Conservation (phyloP, 2,888 invertebrate genomes). For the Malachius bipustulatus region DNA sequence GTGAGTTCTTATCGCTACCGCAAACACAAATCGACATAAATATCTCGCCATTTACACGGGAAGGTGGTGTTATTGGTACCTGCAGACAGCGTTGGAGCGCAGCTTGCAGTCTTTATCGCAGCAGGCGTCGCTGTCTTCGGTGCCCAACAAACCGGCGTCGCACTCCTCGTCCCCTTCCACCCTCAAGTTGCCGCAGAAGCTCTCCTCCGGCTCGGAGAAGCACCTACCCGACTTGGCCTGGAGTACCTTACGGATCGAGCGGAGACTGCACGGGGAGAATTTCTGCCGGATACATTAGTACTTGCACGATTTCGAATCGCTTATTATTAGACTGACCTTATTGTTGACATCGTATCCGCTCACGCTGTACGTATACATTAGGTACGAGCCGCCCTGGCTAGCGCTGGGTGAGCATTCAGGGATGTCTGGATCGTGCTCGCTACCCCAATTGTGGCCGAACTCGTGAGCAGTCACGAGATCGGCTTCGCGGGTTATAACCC, state of each 20-base stretch:
- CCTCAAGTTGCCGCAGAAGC: conserved; percentile 90
- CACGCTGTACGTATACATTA: conserved; percentile 95
- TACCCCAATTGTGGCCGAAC: conserved; percentile 97
- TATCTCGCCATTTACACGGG: not conserved
- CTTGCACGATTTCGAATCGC: not conserved
- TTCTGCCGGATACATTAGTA: conserved; percentile 44
- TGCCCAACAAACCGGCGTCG: conserved; percentile 86
- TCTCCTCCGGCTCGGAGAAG: conserved; percentile 88
- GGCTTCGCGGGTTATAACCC: conserved; percentile 90
- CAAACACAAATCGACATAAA: not conserved
- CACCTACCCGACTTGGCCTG: conserved; percentile 85
- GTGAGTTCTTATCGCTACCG: conserved; percentile 93
- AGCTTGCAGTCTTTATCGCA: conserved; percentile 89
- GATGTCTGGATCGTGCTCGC: conserved; percentile 93
- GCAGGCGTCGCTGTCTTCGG: conserved; percentile 86
- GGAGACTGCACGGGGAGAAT: conserved; percentile 89
- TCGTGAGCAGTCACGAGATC: conserved; percentile 94
- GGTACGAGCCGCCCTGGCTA: conserved; percentile 85
- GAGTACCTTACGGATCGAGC: conserved; percentile 86
- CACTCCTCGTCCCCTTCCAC: conserved; percentile 96
- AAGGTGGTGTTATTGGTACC: conserved; percentile 37
- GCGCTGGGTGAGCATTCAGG: conserved; percentile 92
- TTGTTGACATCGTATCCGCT: conserved; percentile 95
- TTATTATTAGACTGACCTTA: conserved; percentile 56
- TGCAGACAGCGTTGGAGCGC: conserved; percentile 80